These are phyloP conservation scores for Plecturocebus donacophilus DNA, from an alignment of 2,113 vertebrate genomes.

Conservation along the genomic window DNA sequence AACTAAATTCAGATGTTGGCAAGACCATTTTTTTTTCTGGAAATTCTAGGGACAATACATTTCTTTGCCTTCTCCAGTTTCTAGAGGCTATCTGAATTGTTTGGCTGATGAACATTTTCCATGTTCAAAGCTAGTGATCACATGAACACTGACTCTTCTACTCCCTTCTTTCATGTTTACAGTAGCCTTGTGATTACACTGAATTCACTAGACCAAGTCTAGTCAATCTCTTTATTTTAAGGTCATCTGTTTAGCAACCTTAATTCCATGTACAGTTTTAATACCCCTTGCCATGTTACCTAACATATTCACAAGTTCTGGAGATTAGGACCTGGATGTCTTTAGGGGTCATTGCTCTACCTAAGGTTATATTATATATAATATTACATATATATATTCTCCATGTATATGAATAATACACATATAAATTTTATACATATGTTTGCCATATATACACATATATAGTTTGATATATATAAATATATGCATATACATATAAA, in stretches of 20 bases:
- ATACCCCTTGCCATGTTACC: background rate
- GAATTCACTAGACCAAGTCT: background rate
- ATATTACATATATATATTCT: too few relatives aligned
- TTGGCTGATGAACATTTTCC: background rate
- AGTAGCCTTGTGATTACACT: background rate
- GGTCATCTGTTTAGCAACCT: background rate
- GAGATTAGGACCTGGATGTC: background rate
- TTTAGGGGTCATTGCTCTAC: background rate
- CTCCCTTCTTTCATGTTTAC: background rate
- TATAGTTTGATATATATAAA: background rate
- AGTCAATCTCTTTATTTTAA: background rate
- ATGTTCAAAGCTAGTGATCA: background rate
- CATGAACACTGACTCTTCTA: background rate
- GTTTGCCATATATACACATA: too few relatives aligned
- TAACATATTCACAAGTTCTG: background rate
- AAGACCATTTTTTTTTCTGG: background rate
- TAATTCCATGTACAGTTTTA: background rate
- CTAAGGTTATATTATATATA: too few relatives aligned
- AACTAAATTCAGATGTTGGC: background rate
- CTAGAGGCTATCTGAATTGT: background rate
- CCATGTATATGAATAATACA: too few relatives aligned
- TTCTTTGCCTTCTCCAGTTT: background rate
- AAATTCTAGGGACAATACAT: background rate
- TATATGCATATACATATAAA: background rate
- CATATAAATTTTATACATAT: too few relatives aligned